Evolutionary conservation across 2,888 invertebrate genomes (phyloP).

Genomic region (Notodonta ziczac): DNA sequence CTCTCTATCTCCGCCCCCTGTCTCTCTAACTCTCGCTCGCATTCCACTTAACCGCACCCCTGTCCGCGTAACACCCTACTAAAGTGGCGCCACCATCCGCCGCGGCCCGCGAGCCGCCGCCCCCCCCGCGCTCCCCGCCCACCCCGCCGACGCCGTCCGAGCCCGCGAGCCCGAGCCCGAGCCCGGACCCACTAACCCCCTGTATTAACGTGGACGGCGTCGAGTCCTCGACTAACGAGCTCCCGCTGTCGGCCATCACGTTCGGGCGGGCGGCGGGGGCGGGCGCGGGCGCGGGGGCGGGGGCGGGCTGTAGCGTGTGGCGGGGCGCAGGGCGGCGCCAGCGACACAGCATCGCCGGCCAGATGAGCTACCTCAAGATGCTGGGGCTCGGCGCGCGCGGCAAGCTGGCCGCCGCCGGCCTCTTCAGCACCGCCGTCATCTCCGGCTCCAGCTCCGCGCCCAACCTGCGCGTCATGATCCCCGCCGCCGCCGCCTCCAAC

Average conservation of each 20-base stretch:
- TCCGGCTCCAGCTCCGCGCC: conserved; percentile 97
- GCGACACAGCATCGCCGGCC: conserved; percentile 98
- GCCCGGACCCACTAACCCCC: conserved; percentile 63
- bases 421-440: conserved; percentile 98
- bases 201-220: conserved; percentile 71
- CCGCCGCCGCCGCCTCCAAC: conserved; percentile 89
- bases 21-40: conserved; percentile 61
- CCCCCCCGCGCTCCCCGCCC: conserved; percentile 41
- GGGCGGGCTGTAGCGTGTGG: conserved; percentile 65
- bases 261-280: conserved; percentile 56
- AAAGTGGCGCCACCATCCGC: conserved; percentile 28
- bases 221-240: conserved; percentile 88
- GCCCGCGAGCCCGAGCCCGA: conserved; percentile 46
- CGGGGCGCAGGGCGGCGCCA: conserved; percentile 90
- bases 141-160: conserved; percentile 49
- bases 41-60: conserved; percentile 58
- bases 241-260: conserved; percentile 71
- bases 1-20: conserved; percentile 59
- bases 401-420: conserved; percentile 90
- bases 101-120: conserved; percentile 18
- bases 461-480: conserved; percentile 94
- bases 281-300: conserved; percentile 50
- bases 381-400: conserved; percentile 88
- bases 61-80: conserved; percentile 40
- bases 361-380: conserved; percentile 97